A percentile compares a stretch with the other conserved stretches of the same genome.
These are phyloP conservation scores for Corydoras maculifer DNA, from an alignment of 2,113 vertebrate genomes.

Conservation along the genomic window DNA sequence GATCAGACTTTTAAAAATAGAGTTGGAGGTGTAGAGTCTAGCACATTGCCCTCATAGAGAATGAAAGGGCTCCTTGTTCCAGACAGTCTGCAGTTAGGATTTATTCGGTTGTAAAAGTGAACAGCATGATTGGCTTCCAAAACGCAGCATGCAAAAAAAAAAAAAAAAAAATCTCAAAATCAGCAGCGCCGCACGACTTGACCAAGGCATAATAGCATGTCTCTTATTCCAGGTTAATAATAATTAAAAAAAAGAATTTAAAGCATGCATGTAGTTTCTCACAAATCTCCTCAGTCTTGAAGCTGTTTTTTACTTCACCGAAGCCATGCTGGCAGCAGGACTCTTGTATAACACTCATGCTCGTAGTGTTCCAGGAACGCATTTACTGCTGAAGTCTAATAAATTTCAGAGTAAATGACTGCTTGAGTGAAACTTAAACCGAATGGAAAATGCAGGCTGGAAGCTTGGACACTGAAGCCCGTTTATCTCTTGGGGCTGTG, in stretches of 20 bases:
- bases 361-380: background rate
- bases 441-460: constrained; percentile 15
- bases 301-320: background rate
- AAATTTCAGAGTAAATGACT: too few relatives aligned
- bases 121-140: too few relatives aligned
- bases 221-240: background rate
- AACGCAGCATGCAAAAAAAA: too few relatives aligned
- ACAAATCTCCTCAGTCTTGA: background rate
- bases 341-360: background rate
- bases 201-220: background rate
- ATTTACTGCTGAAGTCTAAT: background rate
- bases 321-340: background rate
- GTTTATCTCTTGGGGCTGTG: constrained; percentile 36
- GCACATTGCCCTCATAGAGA: constrained; percentile 15
- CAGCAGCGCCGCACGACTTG: background rate
- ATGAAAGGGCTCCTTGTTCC: constrained; percentile 47
- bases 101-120: background rate
- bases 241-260: background rate
- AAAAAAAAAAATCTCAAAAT: too few relatives aligned
- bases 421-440: too few relatives aligned
- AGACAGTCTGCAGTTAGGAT: constrained; percentile 31
- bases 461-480: constrained; percentile 29
- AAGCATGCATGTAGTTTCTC: background rate
- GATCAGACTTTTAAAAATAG: too few relatives aligned
- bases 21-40: too few relatives aligned